Conservation (phyloP, 2,113 vertebrate genomes). For the Triplophysa dalaica region DNA sequence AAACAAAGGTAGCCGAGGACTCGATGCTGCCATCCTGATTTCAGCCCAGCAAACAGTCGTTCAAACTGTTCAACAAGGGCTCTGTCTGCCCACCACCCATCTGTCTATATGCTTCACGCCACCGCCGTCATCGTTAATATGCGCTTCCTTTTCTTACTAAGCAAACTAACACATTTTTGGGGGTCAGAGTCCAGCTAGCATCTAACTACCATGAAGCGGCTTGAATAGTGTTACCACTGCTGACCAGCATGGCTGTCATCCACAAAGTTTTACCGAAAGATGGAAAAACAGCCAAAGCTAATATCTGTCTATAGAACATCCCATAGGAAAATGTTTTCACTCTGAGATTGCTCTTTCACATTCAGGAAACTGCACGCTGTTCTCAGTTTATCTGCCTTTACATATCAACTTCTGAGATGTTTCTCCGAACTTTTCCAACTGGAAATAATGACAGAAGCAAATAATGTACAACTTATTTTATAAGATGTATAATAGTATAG, state of each 20-base stretch:
- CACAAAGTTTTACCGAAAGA: slow-evolving; percentile 14
- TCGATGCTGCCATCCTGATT: slow-evolving; percentile 8
- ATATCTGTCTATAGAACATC: no score
- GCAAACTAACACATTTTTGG: slow-evolving; percentile 65
- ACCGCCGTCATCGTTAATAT: slow-evolving; percentile 41
- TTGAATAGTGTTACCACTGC: slow-evolving; percentile 42
- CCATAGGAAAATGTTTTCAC: slow-evolving; percentile 43
- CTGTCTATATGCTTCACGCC: background rate
- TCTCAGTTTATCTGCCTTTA: no score
- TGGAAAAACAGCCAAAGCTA: background rate
- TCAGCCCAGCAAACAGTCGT: slow-evolving; percentile 2
- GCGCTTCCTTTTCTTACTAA: slow-evolving; percentile 52
- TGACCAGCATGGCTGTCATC: slow-evolving; percentile 8
- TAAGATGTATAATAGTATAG: no score
- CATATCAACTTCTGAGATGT: no score
- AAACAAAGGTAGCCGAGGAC: background rate
- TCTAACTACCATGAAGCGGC: background rate
- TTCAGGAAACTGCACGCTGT: no score
- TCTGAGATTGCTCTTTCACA: background rate
- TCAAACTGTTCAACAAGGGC: background rate
- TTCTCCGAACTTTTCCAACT: no score
- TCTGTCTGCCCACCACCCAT: slow-evolving; percentile 15
- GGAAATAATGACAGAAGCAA: no score
- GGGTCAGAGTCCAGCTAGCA: slow-evolving; percentile 43
- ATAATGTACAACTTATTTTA: no score